Percentiles rank a stretch among this genome's conserved stretches.
phyloP scores from a whole-genome alignment of 2,113 vertebrate genomes.

The Takifugu flavidus region DNA sequence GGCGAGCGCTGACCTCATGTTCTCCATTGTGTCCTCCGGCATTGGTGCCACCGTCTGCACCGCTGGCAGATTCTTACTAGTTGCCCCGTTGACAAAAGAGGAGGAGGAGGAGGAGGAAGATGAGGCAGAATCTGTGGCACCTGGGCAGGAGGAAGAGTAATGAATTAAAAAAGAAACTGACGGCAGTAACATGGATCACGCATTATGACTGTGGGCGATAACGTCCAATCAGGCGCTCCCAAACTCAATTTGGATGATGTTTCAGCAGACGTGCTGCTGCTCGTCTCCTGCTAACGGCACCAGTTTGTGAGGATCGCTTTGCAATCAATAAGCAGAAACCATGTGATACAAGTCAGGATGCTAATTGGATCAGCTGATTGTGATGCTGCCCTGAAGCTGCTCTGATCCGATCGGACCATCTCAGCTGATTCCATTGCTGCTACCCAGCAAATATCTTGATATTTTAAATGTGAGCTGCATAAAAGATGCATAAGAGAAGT shows the following conservation, averaged over 20 bases:
- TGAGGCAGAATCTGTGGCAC: slow-evolving; percentile 93
- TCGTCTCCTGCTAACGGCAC: slow-evolving; percentile 45
- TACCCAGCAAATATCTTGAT: neutral
- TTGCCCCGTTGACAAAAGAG: slow-evolving; percentile 97
- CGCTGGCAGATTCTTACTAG: slow-evolving; percentile 97
- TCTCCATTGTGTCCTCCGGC: slow-evolving; percentile 97
- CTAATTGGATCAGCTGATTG: slow-evolving; percentile 24
- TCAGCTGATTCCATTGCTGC: neutral
- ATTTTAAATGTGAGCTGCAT: neutral
- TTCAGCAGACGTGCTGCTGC: slow-evolving; percentile 37
- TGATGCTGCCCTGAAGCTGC: slow-evolving; percentile 2
- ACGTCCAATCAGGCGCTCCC: slow-evolving; percentile 16
- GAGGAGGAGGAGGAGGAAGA: slow-evolving; percentile 96
- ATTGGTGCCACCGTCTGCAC: slow-evolving; percentile 98
- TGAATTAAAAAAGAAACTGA: slow-evolving; percentile 3
- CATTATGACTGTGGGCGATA: slow-evolving; percentile 5
- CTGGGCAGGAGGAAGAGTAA: slow-evolving; percentile 62
- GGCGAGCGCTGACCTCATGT: slow-evolving; percentile 84
- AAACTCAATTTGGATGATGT: slow-evolving; percentile 49
- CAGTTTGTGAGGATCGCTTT: slow-evolving; percentile 49
- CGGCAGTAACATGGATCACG: slow-evolving; percentile 6
- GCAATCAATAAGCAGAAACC: slow-evolving; percentile 60
- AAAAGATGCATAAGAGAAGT: neutral
- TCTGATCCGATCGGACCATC: neutral
- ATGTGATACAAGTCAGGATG: slow-evolving; percentile 36